Evolutionary conservation across 2,113 vertebrate genomes (phyloP), one percentile per base, ranked within the genome.

Genomic region (Epinephelus lanceolatus): DNA sequence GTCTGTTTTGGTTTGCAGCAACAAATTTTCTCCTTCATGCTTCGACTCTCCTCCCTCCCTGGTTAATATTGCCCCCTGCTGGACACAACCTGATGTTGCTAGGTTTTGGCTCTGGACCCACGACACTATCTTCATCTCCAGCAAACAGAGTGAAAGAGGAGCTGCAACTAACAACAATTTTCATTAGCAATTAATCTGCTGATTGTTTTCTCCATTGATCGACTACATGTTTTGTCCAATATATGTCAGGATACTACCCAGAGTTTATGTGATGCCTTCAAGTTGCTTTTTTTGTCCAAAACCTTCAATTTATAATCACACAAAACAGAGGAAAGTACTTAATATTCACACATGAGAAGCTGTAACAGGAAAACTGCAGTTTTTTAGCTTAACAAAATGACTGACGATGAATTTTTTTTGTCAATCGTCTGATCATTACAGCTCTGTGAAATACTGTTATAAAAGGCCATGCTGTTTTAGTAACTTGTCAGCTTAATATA

Each of bases 31-130:
- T 37, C 61, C 27, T 65, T 13, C n/a, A 45, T 73, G 59, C n/a
- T 25, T 15, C 1, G 0, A 42, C 30, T 70, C 17, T 51, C 53
- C 30, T 69, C 6, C 81, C 83, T 84, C n/a, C 65, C 78, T 91
- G 84, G 80, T 65, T 88, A 85, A 91, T 60, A 93, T n/a, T 93
- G 91, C 89, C 90, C 91, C 92, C 91, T 92, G 79, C 80, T 89
- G 90, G 89, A 77, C 17, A 66, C 25, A 4, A 59, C n/a, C 21
- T 6, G 6, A n/a, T 21, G 14, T 7, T 69, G 68, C 37, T 45
- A 25, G 69, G 1, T n/a, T 75, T 21, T n/a, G 4, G 6, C 6
- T 61, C 9, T 47, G 18, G 49, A 63, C 10, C 17, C 5, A 18
- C 42, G 33, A 21, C 13, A 19, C 18, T 61, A 45, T 15, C 57